These are phyloP conservation scores for Ganaspis brasiliensis DNA, from an alignment of 2,888 invertebrate species.

Conservation along the genomic window DNA sequence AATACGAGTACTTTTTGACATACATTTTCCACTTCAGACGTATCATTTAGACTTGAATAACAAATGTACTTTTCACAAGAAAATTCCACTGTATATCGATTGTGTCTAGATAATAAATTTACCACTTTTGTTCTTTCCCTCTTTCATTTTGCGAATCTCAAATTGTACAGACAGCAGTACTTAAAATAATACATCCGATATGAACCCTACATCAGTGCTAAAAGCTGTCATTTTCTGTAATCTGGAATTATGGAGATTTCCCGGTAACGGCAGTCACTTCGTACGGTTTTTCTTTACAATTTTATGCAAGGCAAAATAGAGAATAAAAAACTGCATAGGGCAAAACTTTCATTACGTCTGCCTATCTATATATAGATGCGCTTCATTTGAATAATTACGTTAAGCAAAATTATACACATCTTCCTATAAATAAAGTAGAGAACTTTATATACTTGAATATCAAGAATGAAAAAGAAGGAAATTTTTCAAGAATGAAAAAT, in stretches of 20 bases:
- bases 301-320: no score
- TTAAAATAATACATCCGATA: conserved; percentile 77
- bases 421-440: no score
- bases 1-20: conserved; percentile 4
- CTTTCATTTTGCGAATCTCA: conserved; percentile 65
- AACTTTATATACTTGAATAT: no score
- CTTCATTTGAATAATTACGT: no score
- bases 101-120: conserved; percentile 44
- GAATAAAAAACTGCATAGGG: no score
- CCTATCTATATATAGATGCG: no score
- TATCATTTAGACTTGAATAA: conserved; percentile 1
- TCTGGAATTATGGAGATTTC: conserved; percentile 79
- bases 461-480: no score
- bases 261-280: conserved; percentile 44
- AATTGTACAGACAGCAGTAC: conserved; percentile 77
- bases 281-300: no score
- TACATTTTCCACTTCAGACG: not conserved
- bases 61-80: conserved; percentile 24
- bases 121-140: conserved; percentile 48
- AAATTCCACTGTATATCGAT: conserved; percentile 21
- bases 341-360: no score
- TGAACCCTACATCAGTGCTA: conserved; percentile 79
- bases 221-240: conserved; percentile 80
- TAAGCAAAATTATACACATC: no score
- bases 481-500: no score